Base-by-base conservation (phyloP, 2,797 vertebrate genomes). In the Rhodeus uyekii region DNA sequence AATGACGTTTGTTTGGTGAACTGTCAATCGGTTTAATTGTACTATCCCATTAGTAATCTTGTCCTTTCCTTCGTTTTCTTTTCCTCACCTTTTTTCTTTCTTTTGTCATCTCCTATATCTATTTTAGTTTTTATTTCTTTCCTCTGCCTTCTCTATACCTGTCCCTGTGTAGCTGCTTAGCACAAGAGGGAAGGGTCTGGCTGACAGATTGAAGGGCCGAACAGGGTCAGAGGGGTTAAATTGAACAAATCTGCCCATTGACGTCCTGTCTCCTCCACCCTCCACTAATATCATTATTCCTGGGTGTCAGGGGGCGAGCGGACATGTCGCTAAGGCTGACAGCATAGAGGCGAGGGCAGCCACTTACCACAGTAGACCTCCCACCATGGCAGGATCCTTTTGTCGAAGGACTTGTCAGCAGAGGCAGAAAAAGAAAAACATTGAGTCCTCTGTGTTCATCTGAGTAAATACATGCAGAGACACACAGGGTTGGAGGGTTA, bases 161-260 rank as follows among this genome's bases (percentile, higher is more conserved):
- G 46, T 78, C 24, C 58, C 55, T 18, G 18, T 61, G 24, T 82
- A 76, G 78, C 85, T 85, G 61, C 67, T 88, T 86, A 86, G 80
- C 83, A 71, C 55, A n/a, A 77, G 79, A 72, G 81, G 79, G 78
- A 85, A 85, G 83, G 81, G 85, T 86, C 80, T 58, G 79, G 78
- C 81, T 90, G 89, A 90, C 90, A 90, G 87, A 89, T 82, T 89
- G 87, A 89, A 89, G 55, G 79, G 81, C 84, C 83, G 80, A 39
- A 46, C 83, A 32, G 78, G 90, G 89, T 91, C 89, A 91, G 69
- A 79, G 82, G 83, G 91, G 90, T 92, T 91, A 91, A 91, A 90
- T 89, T 86, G 87, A 89, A 90, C 91, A 92, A 90, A 92, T 91
- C 88, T 89, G 87, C 83, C 83, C 87, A 91, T 92, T 90, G 91